These are phyloP conservation scores for Epistrophe eligans DNA, from an alignment of 2,888 invertebrate genomes.

Conservation along the genomic window DNA sequence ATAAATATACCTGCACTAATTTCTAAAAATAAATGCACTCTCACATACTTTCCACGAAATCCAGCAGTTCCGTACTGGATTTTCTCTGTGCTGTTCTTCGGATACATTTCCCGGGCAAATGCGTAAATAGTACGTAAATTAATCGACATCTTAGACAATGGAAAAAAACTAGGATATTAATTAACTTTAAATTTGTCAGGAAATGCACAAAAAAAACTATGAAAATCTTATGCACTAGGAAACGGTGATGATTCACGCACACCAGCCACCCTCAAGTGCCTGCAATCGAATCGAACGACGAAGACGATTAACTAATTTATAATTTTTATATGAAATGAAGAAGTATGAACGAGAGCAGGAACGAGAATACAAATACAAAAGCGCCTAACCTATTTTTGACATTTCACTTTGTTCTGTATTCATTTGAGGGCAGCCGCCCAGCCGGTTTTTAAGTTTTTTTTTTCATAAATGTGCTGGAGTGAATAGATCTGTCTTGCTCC, in stretches of 20 bases:
- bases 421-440: conserved; percentile 62
- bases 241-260: conserved; percentile 65
- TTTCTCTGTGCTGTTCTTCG: conserved; percentile 87
- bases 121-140: conserved; percentile 86
- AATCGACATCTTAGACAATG: conserved; percentile 81
- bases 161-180: conserved; percentile 28
- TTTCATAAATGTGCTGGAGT: conserved; percentile 16
- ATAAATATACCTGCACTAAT: conserved; percentile 76
- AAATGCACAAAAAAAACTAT: conserved; percentile 34
- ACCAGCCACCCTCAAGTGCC: conserved; percentile 56
- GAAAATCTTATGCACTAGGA: conserved; percentile 46
- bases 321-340: conserved; percentile 8
- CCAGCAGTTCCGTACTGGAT: conserved; percentile 94
- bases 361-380: conserved; percentile 43
- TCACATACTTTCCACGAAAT: conserved; percentile 90
- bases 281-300: conserved; percentile 57
- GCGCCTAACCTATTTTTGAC: conserved; percentile 71
- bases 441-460: conserved; percentile 64
- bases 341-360: conserved; percentile 54
- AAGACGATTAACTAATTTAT: conserved; percentile 43
- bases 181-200: conserved; percentile 16
- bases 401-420: conserved; percentile 60
- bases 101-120: conserved; percentile 91
- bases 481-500: conserved; percentile 52
- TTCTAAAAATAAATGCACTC: conserved; percentile 78